Percentiles rank a stretch among this genome's conserved stretches.
Conservation (phyloP, 2,113 vertebrate genomes). For the Lasiurus borealis region DNA sequence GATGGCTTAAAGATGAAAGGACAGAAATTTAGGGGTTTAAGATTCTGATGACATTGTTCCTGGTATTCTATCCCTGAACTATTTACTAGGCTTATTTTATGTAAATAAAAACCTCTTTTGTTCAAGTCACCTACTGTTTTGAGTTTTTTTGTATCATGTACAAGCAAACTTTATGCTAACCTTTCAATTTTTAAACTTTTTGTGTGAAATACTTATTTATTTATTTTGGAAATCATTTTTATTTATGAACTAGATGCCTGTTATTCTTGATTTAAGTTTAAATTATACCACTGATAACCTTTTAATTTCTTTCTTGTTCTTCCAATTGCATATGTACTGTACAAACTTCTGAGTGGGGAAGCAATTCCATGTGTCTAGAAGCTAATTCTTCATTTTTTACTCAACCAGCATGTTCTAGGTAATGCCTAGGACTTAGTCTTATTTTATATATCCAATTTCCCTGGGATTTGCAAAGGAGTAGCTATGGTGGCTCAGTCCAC, state of each 20-base stretch:
- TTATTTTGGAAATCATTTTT: not conserved
- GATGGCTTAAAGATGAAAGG: not conserved
- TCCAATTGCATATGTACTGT: not conserved
- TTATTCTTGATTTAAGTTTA: not conserved
- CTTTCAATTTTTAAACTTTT: not conserved
- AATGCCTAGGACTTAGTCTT: not conserved
- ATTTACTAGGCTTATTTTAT: not conserved
- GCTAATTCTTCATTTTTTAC: not conserved
- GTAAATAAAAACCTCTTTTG: not conserved
- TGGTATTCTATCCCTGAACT: not conserved
- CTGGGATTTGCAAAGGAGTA: not conserved
- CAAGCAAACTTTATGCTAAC: not conserved
- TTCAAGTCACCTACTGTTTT: not conserved
- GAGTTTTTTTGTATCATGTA: not conserved
- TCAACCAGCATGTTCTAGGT: not conserved
- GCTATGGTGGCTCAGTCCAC: not conserved
- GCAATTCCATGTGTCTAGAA: not conserved
- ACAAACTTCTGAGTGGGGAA: not conserved
- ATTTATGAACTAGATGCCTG: not conserved
- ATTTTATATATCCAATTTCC: not conserved
- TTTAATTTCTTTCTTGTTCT: not conserved
- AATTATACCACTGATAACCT: not conserved
- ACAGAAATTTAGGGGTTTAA: not conserved
- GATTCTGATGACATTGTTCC: not conserved
- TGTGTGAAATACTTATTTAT: not conserved